These are phyloP conservation scores for Cryptoblepharus egeriae DNA, from an alignment of 2,797 vertebrate genomes.

Conservation along the genomic window DNA sequence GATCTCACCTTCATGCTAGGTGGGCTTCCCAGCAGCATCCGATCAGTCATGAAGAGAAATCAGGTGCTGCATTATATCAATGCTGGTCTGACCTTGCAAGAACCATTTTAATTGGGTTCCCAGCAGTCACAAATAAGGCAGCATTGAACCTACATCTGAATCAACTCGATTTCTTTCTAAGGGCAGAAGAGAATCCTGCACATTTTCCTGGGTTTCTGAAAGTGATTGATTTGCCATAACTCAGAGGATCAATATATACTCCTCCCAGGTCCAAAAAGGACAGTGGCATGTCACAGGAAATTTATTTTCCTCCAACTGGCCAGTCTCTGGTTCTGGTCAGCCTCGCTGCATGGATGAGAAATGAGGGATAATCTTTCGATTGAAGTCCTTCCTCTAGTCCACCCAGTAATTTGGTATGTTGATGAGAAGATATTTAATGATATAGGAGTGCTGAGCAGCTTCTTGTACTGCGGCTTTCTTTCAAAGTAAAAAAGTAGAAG, in stretches of 20 bases:
- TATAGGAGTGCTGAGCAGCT: not conserved
- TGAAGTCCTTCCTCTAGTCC: not conserved
- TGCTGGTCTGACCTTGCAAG: not conserved
- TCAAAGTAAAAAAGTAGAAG: too few species aligned
- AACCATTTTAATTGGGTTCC: not conserved
- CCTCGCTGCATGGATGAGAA: not conserved
- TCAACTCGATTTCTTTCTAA: not conserved
- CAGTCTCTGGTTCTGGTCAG: not conserved
- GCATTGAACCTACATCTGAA: not conserved
- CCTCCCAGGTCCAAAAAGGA: conserved; percentile 2
- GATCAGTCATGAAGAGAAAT: not conserved
- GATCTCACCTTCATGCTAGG: too few species aligned
- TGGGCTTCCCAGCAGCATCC: not conserved
- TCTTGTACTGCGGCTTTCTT: not conserved
- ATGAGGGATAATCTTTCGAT: not conserved
- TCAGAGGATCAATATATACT: not conserved
- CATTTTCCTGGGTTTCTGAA: not conserved
- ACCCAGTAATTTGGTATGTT: not conserved
- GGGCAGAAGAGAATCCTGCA: not conserved
- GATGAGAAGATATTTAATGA: not conserved
- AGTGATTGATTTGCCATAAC: not conserved
- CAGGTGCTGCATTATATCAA: not conserved
- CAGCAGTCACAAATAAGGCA: not conserved
- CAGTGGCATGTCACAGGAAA: not conserved
- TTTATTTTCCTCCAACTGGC: not conserved